Conservation (phyloP, 2,797 vertebrate genomes). For the Danio tinwini region DNA sequence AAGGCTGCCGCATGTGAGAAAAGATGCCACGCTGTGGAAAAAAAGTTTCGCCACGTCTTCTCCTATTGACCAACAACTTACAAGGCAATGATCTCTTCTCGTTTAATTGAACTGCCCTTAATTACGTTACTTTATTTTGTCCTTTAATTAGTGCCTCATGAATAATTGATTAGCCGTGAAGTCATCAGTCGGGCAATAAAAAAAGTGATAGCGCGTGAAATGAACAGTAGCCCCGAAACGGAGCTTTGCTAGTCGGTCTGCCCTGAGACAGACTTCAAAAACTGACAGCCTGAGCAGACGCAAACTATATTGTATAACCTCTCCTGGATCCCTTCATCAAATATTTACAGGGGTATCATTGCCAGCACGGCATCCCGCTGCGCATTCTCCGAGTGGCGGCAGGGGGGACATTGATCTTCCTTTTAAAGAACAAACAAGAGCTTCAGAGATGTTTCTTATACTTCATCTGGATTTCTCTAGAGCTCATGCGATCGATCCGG, state of each 20-base stretch:
- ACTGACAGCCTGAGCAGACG: slow-evolving; percentile 62
- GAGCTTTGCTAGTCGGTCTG: slow-evolving; percentile 56
- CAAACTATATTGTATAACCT: slow-evolving; percentile 70
- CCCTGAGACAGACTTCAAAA: slow-evolving; percentile 69
- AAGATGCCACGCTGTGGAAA: slow-evolving; percentile 32
- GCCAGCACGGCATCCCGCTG: slow-evolving; percentile 68
- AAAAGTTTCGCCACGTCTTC: slow-evolving; percentile 51
- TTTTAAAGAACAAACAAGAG: slow-evolving; percentile 80
- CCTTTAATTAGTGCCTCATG: slow-evolving; percentile 80
- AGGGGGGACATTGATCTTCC: slow-evolving; percentile 79
- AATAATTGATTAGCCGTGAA: slow-evolving; percentile 83
- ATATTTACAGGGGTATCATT: slow-evolving; percentile 77
- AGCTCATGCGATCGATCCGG: slow-evolving; percentile 73
- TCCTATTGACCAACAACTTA: slow-evolving; percentile 71
- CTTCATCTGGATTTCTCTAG: slow-evolving; percentile 77
- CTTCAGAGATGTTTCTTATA: slow-evolving; percentile 80
- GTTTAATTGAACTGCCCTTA: slow-evolving; percentile 72
- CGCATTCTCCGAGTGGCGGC: slow-evolving; percentile 71
- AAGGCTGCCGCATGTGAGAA: slow-evolving; percentile 51
- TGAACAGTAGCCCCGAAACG: slow-evolving; percentile 76
- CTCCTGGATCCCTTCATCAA: slow-evolving; percentile 78
- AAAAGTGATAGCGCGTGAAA: slow-evolving; percentile 84
- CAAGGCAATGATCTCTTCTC: slow-evolving; percentile 49
- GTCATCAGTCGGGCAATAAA: slow-evolving; percentile 80
- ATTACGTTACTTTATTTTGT: slow-evolving; percentile 77